Evolutionary conservation across 2,888 invertebrate species (phyloP).

Genomic region (Alviniconcha strummeri): DNA sequence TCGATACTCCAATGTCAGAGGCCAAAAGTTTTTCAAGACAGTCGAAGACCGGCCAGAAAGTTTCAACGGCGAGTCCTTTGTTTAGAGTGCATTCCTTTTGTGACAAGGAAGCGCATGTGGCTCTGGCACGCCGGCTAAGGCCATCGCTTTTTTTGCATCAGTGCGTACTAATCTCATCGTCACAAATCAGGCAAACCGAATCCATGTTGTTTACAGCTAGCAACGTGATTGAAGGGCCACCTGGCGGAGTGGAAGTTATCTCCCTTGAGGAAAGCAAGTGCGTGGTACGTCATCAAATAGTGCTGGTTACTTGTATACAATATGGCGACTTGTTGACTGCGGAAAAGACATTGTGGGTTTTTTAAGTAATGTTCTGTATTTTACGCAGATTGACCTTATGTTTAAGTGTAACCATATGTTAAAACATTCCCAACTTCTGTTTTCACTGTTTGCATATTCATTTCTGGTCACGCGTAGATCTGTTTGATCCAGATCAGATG

Average conservation of each 20-base stretch:
- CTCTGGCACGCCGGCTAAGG: background rate
- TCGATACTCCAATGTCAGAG: too few relatives aligned
- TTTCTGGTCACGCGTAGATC: too few relatives aligned
- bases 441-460: background rate
- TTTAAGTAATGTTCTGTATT: background rate
- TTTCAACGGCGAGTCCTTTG: too few relatives aligned
- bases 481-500: too few relatives aligned
- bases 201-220: constrained; percentile 33
- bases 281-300: constrained; percentile 8
- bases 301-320: constrained; percentile 34
- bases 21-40: too few relatives aligned
- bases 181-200: background rate
- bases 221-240: constrained; percentile 22
- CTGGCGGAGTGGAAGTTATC: background rate
- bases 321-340: constrained; percentile 14
- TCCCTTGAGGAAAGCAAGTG: background rate
- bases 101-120: background rate
- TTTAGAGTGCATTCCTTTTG: background rate
- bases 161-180: background rate
- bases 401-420: background rate
- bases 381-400: background rate
- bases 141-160: background rate
- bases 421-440: background rate
- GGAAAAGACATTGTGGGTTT: background rate
- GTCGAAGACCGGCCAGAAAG: too few relatives aligned